phyloP scores from a whole-genome alignment of 2,113 vertebrate genomes.

The Leiothrix lutea region DNA sequence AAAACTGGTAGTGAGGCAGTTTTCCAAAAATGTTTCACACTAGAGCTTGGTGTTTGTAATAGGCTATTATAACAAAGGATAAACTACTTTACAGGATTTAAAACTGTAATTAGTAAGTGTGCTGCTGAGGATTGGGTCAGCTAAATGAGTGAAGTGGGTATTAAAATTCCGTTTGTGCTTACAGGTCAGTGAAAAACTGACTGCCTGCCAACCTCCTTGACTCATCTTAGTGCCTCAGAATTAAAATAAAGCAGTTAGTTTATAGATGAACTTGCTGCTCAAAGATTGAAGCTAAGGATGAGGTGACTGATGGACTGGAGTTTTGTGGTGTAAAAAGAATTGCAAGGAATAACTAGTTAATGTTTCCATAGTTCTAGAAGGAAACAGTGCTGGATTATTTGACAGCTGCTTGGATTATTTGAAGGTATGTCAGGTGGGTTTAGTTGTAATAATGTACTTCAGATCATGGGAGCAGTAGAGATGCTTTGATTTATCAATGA shows the following conservation, averaged over 20 bases:
- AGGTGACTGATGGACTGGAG: not conserved
- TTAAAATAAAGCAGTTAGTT: conserved; percentile 6
- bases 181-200: not conserved
- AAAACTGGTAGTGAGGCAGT: not conserved
- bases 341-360: not conserved
- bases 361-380: not conserved
- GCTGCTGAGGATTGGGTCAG: conserved; percentile 11
- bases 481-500: not conserved
- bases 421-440: no score
- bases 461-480: not conserved
- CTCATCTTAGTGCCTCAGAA: not conserved
- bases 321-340: not conserved
- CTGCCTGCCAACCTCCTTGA: conserved; percentile 32
- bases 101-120: conserved; percentile 3
- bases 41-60: not conserved
- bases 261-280: not conserved
- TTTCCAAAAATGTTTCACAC: not conserved
- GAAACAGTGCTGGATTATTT: not conserved
- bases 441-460: not conserved
- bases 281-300: not conserved
- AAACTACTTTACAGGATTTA: conserved; percentile 27
- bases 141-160: not conserved
- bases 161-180: conserved; percentile 52
- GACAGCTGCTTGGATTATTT: not conserved
- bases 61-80: conserved; percentile 6